phyloP scores from a whole-genome alignment of 2,797 vertebrate species.

The Lagorchestes hirsutus region DNA sequence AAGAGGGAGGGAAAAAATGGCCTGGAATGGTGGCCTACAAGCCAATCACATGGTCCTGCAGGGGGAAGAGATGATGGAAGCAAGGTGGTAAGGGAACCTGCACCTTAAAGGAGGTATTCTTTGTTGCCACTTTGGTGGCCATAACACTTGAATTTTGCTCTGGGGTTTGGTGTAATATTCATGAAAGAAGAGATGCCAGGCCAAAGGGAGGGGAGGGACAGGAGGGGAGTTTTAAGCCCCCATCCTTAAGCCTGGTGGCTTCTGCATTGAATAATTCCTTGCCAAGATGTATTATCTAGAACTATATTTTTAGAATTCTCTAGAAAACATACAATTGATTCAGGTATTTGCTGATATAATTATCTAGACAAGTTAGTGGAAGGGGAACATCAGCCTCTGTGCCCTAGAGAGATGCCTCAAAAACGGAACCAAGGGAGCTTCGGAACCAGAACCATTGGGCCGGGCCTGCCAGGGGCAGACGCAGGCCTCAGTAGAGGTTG shows the following conservation, averaged over 20 bases:
- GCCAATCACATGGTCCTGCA: neutral
- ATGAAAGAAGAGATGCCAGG: neutral
- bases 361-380: neutral
- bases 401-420: constrained; percentile 52
- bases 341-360: constrained; percentile 11
- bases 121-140: constrained; percentile 1
- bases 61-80: constrained; percentile 43
- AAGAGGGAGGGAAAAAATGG: neutral
- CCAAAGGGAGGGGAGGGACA: neutral
- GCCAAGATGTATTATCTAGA: constrained; percentile 45
- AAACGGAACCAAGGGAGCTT: neutral
- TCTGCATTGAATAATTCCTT: constrained; percentile 20
- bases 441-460: neutral
- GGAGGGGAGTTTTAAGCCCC: neutral
- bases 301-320: constrained; percentile 53
- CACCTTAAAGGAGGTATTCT: neutral
- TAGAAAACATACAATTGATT: constrained; percentile 30
- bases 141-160: neutral
- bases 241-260: neutral
- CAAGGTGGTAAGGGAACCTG: constrained; percentile 8
- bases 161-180: neutral
- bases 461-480: neutral
- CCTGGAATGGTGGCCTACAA: neutral
- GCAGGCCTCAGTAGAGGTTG: constrained; percentile 90
- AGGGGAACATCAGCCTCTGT: neutral